These are phyloP conservation scores for Rhagoletis pomonella DNA, from an alignment of 1,140 invertebrate genomes.

Conservation along the genomic window DNA sequence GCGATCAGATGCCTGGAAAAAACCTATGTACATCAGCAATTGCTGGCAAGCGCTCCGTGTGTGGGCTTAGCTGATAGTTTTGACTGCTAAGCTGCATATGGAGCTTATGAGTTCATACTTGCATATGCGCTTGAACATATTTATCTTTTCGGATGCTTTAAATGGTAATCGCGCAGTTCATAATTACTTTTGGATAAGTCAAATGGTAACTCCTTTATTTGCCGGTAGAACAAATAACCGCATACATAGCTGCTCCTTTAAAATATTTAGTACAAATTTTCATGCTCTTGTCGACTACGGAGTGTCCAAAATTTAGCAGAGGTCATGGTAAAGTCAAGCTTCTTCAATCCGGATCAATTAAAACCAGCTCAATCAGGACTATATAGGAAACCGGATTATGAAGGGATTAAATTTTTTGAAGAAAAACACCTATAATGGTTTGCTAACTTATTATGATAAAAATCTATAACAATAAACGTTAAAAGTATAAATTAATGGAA, in stretches of 20 bases:
- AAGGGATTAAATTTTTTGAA: too few species aligned
- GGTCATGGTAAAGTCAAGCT: too few species aligned
- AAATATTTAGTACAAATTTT: too few species aligned
- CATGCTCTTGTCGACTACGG: too few species aligned
- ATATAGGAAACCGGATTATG: too few species aligned
- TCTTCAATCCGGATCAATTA: too few species aligned
- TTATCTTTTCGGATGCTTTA: not conserved
- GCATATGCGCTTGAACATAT: not conserved
- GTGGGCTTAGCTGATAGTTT: slow-evolving; percentile 3
- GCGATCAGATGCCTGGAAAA: not conserved
- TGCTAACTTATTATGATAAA: too few species aligned
- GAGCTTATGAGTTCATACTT: slow-evolving; percentile 16
- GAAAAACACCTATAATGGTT: too few species aligned
- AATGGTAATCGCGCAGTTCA: not conserved
- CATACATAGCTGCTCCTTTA: not conserved
- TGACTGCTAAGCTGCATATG: slow-evolving; percentile 30
- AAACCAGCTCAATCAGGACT: too few species aligned
- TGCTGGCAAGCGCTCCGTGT: not conserved
- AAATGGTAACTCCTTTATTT: slow-evolving; percentile 15
- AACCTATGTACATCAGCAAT: not conserved
- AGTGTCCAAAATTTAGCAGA: too few species aligned
- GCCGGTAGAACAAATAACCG: not conserved
- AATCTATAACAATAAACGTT: too few species aligned
- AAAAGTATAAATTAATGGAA: too few species aligned
- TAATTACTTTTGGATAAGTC: slow-evolving; percentile 29